Base-by-base conservation (phyloP, 2,888 invertebrate genomes). In the Gari tellinella region DNA sequence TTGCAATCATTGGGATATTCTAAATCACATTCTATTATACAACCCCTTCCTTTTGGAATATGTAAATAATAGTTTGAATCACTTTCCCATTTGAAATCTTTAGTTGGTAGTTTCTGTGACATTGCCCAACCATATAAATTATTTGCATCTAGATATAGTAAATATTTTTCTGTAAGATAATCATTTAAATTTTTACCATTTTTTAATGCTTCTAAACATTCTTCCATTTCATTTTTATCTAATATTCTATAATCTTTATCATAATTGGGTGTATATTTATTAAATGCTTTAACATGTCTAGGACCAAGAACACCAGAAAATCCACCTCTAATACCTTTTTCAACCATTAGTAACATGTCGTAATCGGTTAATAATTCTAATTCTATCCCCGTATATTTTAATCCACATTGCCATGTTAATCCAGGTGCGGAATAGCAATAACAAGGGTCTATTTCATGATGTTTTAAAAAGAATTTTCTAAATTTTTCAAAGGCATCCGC, bases 81-180 rank as follows among this genome's bases (percentile, higher is more conserved):
- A 23, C 43, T 57, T 45, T 79, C 48, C 74, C 86, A 88, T 48
- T 73, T 8, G 64, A 90, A 89, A 7, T 77, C 80, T 12, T 73
- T 66, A 43, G 72, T 72, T 10, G 89, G 87, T 25, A 90, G 63
- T 7, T 79, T 74, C 70, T 87, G 79, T 48, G 60, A 58, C 87
- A 90, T 88, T 15, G 88, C 84, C 84, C 79, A 82, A 0, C 79
- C 74, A 49, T 81, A 74, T 0, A 83, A 46, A 38, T 79, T 80
- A 48, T 40, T 41, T 37, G 40, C 38, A 40, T 55, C 40, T 8
- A 40, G 10, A 8, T 38, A 55, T 19, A 17, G 38, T 8, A 38
- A 8, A 19, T 55, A 38, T 17, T 12, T 52, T 2, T n/a, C n/a
- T n/a, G n/a, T n/a, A n/a, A n/a, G n/a, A n/a, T n/a, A n/a, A n/a